Evolutionary conservation across 2,113 vertebrate species (phyloP).

Genomic region (Cochlearius cochlearius): DNA sequence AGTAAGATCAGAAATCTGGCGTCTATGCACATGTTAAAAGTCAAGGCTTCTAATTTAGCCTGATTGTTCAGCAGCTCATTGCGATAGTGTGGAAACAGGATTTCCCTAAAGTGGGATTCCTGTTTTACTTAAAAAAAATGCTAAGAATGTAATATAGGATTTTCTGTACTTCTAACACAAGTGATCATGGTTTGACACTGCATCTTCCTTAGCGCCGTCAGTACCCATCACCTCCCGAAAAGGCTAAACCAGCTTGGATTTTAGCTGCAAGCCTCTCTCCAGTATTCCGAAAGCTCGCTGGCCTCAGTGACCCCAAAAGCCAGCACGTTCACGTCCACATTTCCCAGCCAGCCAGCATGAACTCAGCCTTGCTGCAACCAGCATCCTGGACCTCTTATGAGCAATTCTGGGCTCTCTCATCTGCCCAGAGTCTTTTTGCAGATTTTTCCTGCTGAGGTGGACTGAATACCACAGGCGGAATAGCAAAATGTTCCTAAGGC

Average conservation of each 20-base stretch:
- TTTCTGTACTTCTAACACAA: background rate
- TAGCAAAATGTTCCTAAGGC: background rate
- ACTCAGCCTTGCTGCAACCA: background rate
- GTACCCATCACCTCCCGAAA: background rate
- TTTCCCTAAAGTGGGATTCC: background rate
- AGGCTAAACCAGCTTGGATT: background rate
- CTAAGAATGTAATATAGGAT: background rate
- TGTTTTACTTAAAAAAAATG: background rate
- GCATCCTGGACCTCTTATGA: background rate
- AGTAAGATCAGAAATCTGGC: background rate
- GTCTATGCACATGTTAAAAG: background rate
- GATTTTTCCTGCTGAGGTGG: background rate
- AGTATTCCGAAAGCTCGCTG: background rate
- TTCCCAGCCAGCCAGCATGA: background rate
- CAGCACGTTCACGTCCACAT: background rate
- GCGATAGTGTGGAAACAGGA: background rate
- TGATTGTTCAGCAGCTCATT: background rate
- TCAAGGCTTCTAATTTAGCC: background rate
- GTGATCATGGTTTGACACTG: background rate
- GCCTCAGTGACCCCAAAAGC: background rate
- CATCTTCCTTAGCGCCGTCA: background rate
- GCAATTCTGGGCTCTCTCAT: background rate
- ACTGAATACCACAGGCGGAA: background rate
- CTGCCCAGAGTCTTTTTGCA: background rate
- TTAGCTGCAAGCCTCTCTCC: background rate